Base-by-base conservation (phyloP, 92 coral and sea anemone genomes). In the Hydrozoanthus gracilis region DNA sequence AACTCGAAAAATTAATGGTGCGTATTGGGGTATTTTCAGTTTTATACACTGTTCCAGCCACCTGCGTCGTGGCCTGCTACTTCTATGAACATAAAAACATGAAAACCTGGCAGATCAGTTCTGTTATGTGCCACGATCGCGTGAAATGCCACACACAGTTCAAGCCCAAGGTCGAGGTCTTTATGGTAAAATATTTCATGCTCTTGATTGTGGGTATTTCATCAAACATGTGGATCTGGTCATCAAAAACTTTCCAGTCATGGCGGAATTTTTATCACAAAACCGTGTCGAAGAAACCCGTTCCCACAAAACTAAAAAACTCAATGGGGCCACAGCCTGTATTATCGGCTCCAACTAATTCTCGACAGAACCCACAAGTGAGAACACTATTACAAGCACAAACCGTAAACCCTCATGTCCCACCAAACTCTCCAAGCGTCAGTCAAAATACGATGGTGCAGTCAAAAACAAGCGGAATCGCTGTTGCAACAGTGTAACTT, bases 201-300 rank as follows among this genome's bases (percentile, higher is more conserved):
- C 91, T 95, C 8, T 71, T 97, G 72, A 92, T 94, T 16, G 98
- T 97, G 12, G 99, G 99, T 2, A 93, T 95, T 5, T 93, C 99
- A 10, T 93, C 99, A 5, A 95, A 93, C 68, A 95, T 95, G 98
- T 97, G 99, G 98, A 94, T 97, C 72, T 97, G 99, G 99, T 95
- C 98, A 2, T 91, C 93, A 56, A 97, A 97, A 80, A 97, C 99
- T 44, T 92, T 88, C 75, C 93, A 95, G 55, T 93, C 98, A 5
- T 97, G 98, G 99, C 90, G 91, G 44, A 82, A 51, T 45, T 97
- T 95, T 91, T 97, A 97, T 56, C 47, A 60, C 56, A 95, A 92
- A 55, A 89, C 73, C 65, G 78, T 82, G n/a, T 85, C 86, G 27
- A 90, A 91, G 83, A 89, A 87, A 50, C 71, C 82, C 61, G 83